A percentile compares a stretch with the other conserved stretches of the same genome.
phyloP scores from a whole-genome alignment of 2,888 invertebrate species.

The Callimorpha dominula region DNA sequence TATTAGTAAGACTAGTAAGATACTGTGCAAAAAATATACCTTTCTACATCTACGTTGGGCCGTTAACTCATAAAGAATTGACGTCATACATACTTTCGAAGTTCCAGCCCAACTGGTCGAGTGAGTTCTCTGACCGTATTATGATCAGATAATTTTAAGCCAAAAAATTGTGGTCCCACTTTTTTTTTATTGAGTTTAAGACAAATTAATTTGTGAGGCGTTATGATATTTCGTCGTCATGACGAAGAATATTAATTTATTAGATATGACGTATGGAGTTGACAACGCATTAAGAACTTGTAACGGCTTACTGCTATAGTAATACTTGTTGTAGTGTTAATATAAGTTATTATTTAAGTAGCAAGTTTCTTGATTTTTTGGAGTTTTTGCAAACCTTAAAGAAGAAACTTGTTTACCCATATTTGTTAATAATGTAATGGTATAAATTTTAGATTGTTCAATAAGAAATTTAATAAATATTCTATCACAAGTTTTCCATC shows the following conservation, averaged over 20 bases:
- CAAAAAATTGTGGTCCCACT: not conserved
- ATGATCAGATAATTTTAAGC: conserved; percentile 1
- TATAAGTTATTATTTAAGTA: no score
- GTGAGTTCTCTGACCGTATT: conserved; percentile 11
- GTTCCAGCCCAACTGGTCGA: conserved; percentile 6
- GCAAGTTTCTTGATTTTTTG: no score
- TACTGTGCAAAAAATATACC: not conserved
- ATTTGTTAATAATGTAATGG: no score
- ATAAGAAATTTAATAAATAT: no score
- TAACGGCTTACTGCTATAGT: no score
- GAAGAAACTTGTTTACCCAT: no score
- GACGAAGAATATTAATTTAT: not conserved
- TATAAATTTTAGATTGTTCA: no score
- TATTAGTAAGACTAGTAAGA: no score
- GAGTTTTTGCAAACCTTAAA: no score
- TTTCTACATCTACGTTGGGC: not conserved
- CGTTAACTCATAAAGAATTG: conserved; percentile 11
- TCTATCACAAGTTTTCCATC: no score
- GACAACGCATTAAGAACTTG: no score
- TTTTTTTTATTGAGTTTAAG: not conserved
- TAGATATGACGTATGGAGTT: not conserved
- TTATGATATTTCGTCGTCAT: not conserved
- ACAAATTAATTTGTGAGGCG: not conserved
- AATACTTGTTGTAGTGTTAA: no score
- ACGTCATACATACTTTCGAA: conserved; percentile 17